Evolutionary conservation across 2,888 invertebrate species (phyloP).

Genomic region (Drosophila neonasuta): DNA sequence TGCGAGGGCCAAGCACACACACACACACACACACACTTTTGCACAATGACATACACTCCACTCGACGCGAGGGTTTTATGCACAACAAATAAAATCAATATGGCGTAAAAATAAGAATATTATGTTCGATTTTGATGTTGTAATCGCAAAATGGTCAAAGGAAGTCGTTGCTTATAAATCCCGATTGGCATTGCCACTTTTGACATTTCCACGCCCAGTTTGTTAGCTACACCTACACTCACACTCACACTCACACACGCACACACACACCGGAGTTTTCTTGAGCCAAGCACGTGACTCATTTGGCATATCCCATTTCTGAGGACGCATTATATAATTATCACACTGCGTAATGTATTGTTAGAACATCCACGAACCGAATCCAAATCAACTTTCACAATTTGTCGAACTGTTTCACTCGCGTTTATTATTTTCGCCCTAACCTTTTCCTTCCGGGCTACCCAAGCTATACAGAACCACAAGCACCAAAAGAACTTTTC

Average conservation of each 20-base stretch:
- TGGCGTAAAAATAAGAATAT: constrained; percentile 62
- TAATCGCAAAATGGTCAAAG: constrained; percentile 59
- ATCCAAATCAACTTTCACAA: constrained; percentile 1
- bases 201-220: constrained; percentile 32
- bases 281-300: constrained; percentile 61
- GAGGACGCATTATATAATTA: constrained; percentile 64
- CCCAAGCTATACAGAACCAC: constrained; percentile 9
- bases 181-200: constrained; percentile 42
- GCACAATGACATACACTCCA: constrained; percentile 4
- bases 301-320: constrained; percentile 31
- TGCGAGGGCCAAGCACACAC: constrained; percentile 48
- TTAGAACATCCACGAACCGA: constrained; percentile 22
- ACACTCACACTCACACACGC: constrained; percentile 11
- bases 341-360: constrained; percentile 31
- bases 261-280: constrained; percentile 23
- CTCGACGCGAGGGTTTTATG: constrained; percentile 45
- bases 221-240: constrained; percentile 15
- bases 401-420: constrained; percentile 1
- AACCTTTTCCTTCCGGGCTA: constrained; percentile 11
- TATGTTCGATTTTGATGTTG: constrained; percentile 62
- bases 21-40: not conserved
- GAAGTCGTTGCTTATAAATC: constrained; percentile 39
- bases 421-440: not conserved
- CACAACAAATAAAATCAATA: constrained; percentile 70
- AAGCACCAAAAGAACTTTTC: constrained; percentile 21